Percentiles rank a stretch among this genome's conserved stretches.
Evolutionary conservation across 2,113 vertebrate genomes (phyloP).

Genomic region (Campylorhamphus procurvoides): DNA sequence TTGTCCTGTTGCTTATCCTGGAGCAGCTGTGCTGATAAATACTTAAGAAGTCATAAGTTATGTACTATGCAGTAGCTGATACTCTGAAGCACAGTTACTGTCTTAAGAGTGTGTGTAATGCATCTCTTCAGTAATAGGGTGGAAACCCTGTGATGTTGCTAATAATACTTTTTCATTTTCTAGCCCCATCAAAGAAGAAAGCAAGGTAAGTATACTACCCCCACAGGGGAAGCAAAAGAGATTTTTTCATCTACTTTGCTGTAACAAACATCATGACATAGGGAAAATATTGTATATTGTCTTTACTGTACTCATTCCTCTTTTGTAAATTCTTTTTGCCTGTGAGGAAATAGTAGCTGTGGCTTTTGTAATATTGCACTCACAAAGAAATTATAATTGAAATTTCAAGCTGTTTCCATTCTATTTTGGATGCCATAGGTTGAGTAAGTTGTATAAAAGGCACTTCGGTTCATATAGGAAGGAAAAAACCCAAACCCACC

Average conservation of each 20-base stretch:
- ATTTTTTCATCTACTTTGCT: not conserved
- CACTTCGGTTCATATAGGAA: not conserved
- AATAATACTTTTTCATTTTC: slow-evolving; percentile 41
- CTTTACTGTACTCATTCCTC: not conserved
- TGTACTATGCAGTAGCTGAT: not conserved
- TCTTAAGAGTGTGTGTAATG: not conserved
- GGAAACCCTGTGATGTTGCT: not conserved
- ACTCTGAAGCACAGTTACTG: not conserved
- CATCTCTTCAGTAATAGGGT: not conserved
- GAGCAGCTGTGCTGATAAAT: not conserved
- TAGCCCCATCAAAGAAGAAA: slow-evolving; percentile 40
- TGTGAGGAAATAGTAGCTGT: not conserved
- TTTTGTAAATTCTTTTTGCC: not conserved
- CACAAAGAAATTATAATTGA: not conserved
- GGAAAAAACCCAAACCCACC: not conserved
- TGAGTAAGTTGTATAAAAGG: not conserved
- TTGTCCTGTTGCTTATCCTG: not conserved
- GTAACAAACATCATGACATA: not conserved
- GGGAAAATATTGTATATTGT: not conserved
- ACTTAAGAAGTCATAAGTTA: not conserved
- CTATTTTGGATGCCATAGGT: not conserved
- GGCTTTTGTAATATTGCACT: not conserved
- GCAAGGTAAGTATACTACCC: slow-evolving; percentile 20
- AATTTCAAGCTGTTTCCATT: not conserved
- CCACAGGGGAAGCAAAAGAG: not conserved